Conservation (phyloP, 2,888 invertebrate species). For the Thymelicus acteon region DNA sequence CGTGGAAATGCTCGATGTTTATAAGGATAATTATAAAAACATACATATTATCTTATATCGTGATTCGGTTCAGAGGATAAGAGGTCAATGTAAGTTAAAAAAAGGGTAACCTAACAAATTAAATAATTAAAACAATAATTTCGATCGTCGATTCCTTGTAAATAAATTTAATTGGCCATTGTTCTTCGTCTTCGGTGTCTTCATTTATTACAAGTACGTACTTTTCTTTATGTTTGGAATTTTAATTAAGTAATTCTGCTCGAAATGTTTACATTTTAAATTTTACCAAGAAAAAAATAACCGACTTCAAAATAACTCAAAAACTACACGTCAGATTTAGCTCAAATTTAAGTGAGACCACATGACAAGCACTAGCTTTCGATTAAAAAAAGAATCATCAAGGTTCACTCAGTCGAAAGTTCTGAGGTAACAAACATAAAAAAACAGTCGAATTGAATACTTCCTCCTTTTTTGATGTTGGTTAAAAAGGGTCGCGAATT, state of each 20-base stretch:
- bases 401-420: no score
- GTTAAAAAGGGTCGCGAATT: no score
- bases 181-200: neutral
- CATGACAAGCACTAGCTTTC: no score
- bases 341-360: no score
- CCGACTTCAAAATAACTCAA: no score
- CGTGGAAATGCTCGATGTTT: neutral
- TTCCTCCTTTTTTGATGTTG: no score
- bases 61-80: slow-evolving; percentile 1
- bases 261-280: neutral
- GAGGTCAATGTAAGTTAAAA: neutral
- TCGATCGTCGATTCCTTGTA: slow-evolving; percentile 7
- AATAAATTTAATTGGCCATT: slow-evolving; percentile 5
- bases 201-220: neutral
- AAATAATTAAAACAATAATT: slow-evolving; percentile 6
- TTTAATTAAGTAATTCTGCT: neutral
- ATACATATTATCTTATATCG: neutral
- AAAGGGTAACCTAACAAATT: neutral
- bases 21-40: neutral
- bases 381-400: no score
- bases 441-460: no score
- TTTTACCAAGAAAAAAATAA: no score
- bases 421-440: no score
- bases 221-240: neutral
- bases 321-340: no score